Evolutionary conservation across 2,888 invertebrate genomes (phyloP).

Genomic region (Macrophya alboannulata): DNA sequence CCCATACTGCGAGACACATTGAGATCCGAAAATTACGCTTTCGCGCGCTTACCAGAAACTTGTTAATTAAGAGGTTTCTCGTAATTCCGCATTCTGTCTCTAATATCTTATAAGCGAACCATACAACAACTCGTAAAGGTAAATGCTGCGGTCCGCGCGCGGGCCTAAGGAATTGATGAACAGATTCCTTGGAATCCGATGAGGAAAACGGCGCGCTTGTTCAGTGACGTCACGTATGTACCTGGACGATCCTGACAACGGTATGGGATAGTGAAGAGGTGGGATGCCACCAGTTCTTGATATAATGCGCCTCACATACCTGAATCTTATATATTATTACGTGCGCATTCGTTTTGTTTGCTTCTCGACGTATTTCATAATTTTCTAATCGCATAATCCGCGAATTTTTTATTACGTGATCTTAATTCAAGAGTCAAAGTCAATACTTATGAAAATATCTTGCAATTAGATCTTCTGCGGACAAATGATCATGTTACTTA

Average conservation of each 20-base stretch:
- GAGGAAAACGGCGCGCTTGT: slow-evolving; percentile 49
- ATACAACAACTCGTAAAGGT: slow-evolving; percentile 19
- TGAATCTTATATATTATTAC: slow-evolving; percentile 44
- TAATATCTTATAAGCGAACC: slow-evolving; percentile 19
- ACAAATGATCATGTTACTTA: neutral
- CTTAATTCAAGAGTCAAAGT: neutral
- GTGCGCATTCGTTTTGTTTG: neutral
- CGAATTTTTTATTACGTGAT: neutral
- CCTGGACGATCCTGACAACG: slow-evolving; percentile 40
- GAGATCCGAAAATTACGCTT: neutral
- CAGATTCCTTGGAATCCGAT: slow-evolving; percentile 48
- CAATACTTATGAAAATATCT: neutral
- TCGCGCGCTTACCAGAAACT: neutral
- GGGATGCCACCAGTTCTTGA: slow-evolving; percentile 23
- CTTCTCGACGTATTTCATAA: neutral
- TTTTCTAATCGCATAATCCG: slow-evolving; percentile 16
- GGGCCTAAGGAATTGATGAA: slow-evolving; percentile 36
- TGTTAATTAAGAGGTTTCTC: slow-evolving; percentile 28
- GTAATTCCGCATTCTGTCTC: neutral
- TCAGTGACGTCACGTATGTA: slow-evolving; percentile 51
- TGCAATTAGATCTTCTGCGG: neutral
- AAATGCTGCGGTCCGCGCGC: slow-evolving; percentile 13
- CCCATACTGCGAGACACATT: neutral
- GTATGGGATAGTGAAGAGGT: slow-evolving; percentile 25
- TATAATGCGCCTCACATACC: slow-evolving; percentile 49